These are phyloP conservation scores for Sebastes hubbsi DNA, from an alignment of 2,797 vertebrate genomes.

Conservation along the genomic window DNA sequence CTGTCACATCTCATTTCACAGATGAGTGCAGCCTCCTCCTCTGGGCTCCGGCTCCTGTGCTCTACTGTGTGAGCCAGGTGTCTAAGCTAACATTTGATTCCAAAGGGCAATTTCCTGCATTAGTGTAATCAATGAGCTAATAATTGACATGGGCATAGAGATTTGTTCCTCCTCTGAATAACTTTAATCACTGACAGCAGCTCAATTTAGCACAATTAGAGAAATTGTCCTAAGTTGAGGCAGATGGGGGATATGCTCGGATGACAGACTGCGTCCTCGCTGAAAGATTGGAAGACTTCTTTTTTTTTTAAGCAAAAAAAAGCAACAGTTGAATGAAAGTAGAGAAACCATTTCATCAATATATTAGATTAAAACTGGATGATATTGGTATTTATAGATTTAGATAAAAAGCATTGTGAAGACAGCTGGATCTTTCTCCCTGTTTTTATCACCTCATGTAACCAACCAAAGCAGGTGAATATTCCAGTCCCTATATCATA, in stretches of 20 bases:
- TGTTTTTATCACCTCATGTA: not conserved
- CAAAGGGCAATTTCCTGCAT: slow-evolving; percentile 90
- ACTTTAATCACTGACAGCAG: slow-evolving; percentile 93
- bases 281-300: not conserved
- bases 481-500: not conserved
- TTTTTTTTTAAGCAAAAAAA: not conserved
- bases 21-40: slow-evolving; percentile 22
- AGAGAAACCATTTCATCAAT: too few relatives aligned
- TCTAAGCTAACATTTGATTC: slow-evolving; percentile 86
- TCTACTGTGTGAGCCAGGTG: slow-evolving; percentile 87
- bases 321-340: not conserved
- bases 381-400: not conserved
- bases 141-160: slow-evolving; percentile 89
- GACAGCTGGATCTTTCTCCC: not conserved
- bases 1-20: slow-evolving; percentile 63
- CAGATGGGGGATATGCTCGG: slow-evolving; percentile 87
- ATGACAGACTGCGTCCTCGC: slow-evolving; percentile 54
- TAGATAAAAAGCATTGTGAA: not conserved
- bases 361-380: too few relatives aligned
- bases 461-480: not conserved
- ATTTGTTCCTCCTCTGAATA: slow-evolving; percentile 87
- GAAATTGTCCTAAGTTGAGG: slow-evolving; percentile 89
- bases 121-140: slow-evolving; percentile 96
- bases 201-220: slow-evolving; percentile 92
- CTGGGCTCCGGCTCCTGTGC: slow-evolving; percentile 82